Conservation (phyloP, 2,888 invertebrate genomes). For the Drosophila algonquin region DNA sequence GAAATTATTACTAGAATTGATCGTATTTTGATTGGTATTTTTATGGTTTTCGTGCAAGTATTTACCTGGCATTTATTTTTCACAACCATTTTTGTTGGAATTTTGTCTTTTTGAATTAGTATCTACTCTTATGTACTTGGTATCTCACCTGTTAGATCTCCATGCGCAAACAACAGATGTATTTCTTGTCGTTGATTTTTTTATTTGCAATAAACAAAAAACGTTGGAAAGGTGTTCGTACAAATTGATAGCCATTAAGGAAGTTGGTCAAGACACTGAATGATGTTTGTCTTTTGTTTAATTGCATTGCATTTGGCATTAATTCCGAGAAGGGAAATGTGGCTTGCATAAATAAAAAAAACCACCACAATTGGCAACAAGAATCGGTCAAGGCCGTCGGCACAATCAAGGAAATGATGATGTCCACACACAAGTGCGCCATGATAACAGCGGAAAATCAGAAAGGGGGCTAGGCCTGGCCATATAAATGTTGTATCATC, state of each 20-base stretch:
- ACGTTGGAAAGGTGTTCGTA: constrained; percentile 14
- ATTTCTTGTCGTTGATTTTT: constrained; percentile 27
- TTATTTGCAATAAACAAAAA: background rate
- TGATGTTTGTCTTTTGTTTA: constrained; percentile 19
- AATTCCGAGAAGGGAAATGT: constrained; percentile 10
- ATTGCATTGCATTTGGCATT: constrained; percentile 18
- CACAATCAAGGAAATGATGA: constrained; percentile 13
- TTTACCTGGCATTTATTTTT: too few species aligned
- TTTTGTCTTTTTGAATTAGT: background rate
- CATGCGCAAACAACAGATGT: constrained; percentile 4
- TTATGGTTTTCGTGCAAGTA: too few species aligned
- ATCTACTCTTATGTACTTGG: background rate
- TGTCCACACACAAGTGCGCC: constrained; percentile 14
- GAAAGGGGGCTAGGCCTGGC: constrained; percentile 33
- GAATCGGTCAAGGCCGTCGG: constrained; percentile 56
- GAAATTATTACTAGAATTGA: too few species aligned
- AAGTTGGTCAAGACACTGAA: constrained; percentile 35
- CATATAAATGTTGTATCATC: constrained; percentile 29
- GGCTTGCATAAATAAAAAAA: constrained; percentile 1
- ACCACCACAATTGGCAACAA: constrained; percentile 16
- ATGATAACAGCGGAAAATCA: constrained; percentile 16
- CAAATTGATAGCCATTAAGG: constrained; percentile 42
- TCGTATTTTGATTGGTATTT: too few species aligned
- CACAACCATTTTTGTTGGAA: background rate
- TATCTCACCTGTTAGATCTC: constrained; percentile 12